Percentiles rank a stretch among this genome's conserved stretches.
phyloP scores from a whole-genome alignment of 2,797 vertebrate species.

The Ctenopoma multispine region DNA sequence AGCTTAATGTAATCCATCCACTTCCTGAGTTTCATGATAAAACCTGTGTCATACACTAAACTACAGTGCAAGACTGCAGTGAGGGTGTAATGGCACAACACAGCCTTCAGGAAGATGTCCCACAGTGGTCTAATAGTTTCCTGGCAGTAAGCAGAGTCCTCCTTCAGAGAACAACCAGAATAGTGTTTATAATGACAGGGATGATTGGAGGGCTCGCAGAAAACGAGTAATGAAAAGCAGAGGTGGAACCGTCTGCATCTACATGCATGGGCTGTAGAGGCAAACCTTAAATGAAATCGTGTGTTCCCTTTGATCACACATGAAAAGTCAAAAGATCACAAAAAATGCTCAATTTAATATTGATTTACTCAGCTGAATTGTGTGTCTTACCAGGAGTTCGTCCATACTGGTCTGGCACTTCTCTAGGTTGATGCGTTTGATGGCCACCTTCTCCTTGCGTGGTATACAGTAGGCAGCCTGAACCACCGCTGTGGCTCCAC shows the following conservation, averaged over 20 bases:
- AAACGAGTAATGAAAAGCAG: conserved; percentile 69
- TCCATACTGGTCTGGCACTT: conserved; percentile 99
- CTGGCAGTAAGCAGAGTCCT: conserved; percentile 61
- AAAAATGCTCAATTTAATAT: not conserved
- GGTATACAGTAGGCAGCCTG: conserved; percentile 94
- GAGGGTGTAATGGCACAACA: conserved; percentile 44
- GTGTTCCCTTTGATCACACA: conserved; percentile 35
- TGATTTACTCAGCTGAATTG: not conserved
- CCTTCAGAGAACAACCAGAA: conserved; percentile 60
- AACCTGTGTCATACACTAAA: conserved; percentile 32
- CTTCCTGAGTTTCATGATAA: conserved; percentile 23
- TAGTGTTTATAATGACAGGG: conserved; percentile 66
- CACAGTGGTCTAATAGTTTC: conserved; percentile 69
- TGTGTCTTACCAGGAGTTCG: conserved; percentile 93
- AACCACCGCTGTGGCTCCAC: conserved; percentile 96
- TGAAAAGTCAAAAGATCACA: conserved; percentile 13
- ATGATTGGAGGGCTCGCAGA: conserved; percentile 53
- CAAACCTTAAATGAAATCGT: conserved; percentile 31
- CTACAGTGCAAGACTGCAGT: conserved; percentile 31
- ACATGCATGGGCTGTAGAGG: conserved; percentile 22
- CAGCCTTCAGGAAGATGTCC: conserved; percentile 53
- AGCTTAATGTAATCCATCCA: conserved; percentile 26
- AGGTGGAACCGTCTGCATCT: conserved; percentile 47
- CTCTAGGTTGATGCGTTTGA: conserved; percentile 98
- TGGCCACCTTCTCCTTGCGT: conserved; percentile 97